phyloP scores from a whole-genome alignment of 2,797 vertebrate genomes.

The Lateolabrax maculatus region DNA sequence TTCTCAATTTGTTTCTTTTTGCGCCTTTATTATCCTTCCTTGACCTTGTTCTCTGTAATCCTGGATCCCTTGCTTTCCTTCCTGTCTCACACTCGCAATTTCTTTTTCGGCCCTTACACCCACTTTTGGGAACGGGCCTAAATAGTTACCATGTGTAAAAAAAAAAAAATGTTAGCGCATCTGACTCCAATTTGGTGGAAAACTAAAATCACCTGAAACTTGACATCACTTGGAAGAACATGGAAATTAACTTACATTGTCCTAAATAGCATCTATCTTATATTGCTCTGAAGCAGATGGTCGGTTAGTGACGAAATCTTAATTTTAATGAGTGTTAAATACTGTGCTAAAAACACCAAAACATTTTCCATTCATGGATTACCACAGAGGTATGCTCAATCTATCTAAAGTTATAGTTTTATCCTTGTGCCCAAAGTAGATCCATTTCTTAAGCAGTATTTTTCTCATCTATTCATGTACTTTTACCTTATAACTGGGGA shows the following conservation, averaged over 20 bases:
- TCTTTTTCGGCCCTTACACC: background rate
- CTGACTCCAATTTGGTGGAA: constrained; percentile 45
- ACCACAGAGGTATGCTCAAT: background rate
- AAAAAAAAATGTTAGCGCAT: constrained; percentile 22
- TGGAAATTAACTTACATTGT: background rate
- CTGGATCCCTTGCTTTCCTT: constrained; percentile 13
- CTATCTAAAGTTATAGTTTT: background rate
- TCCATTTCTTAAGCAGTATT: background rate
- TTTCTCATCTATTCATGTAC: background rate
- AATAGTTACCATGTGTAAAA: constrained; percentile 57
- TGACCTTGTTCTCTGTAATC: constrained; percentile 39
- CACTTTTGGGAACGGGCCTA: constrained; percentile 31
- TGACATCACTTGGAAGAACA: constrained; percentile 1
- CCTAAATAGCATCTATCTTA: background rate
- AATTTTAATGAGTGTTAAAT: background rate
- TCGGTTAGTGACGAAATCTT: background rate
- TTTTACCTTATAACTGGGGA: background rate
- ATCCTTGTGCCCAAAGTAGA: background rate
- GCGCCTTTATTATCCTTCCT: background rate
- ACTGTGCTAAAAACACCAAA: background rate
- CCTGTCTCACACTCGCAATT: constrained; percentile 25
- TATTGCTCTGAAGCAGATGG: background rate
- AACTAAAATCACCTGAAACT: constrained; percentile 30
- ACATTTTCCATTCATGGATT: background rate
- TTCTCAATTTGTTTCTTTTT: constrained; percentile 13